A percentile compares a stretch with the other conserved stretches of the same genome.
Evolutionary conservation across 1,140 invertebrate genomes (phyloP).

Genomic region (Drosophila navojoa): DNA sequence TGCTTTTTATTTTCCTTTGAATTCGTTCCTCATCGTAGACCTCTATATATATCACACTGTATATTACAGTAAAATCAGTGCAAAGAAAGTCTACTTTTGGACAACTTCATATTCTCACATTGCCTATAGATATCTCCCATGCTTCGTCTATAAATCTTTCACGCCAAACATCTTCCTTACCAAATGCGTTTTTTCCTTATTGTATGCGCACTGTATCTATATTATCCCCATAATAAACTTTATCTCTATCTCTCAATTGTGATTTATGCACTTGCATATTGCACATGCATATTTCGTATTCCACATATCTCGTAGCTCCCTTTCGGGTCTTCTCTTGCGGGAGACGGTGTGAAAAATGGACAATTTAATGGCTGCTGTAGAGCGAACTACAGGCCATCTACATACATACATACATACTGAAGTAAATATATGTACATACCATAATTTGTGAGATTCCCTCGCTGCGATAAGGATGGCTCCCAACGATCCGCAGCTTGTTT

Average conservation of each 20-base stretch:
- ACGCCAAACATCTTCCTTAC: too few relatives aligned
- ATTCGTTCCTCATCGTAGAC: too few relatives aligned
- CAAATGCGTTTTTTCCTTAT: background rate
- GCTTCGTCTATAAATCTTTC: too few relatives aligned
- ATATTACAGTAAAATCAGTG: too few relatives aligned
- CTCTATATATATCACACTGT: too few relatives aligned
- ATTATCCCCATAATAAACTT: constrained; percentile 26
- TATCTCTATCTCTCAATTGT: constrained; percentile 42
- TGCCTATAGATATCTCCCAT: too few relatives aligned
- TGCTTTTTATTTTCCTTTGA: too few relatives aligned
- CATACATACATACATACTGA: background rate
- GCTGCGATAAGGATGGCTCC: constrained; percentile 20
- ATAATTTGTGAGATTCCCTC: constrained; percentile 43
- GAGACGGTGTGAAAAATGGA: constrained; percentile 47
- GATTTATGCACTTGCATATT: constrained; percentile 53
- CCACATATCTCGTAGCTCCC: background rate
- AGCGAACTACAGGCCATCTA: constrained; percentile 16
- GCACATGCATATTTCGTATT: constrained; percentile 27
- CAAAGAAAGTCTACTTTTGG: too few relatives aligned
- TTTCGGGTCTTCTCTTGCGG: constrained; percentile 6
- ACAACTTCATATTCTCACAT: too few relatives aligned
- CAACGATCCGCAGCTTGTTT: background rate
- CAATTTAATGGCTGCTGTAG: constrained; percentile 47
- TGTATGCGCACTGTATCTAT: constrained; percentile 6
- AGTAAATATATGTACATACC: background rate